phyloP scores from a whole-genome alignment of 2,888 invertebrate genomes.

The Hypolimnas misippus region DNA sequence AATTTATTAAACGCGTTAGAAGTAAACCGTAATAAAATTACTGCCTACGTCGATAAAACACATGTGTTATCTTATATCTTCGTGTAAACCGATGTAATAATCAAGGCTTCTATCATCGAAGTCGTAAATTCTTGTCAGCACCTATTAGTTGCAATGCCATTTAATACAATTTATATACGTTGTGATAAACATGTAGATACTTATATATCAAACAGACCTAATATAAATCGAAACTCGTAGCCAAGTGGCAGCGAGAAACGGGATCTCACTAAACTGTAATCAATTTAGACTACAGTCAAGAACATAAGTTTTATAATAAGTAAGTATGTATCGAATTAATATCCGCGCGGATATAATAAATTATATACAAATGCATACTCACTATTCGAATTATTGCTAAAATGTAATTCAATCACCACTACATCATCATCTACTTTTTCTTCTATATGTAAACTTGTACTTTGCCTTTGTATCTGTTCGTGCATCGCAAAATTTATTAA shows the following conservation, averaged over 20 bases:
- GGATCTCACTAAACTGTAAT: conserved; percentile 17
- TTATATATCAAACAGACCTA: conserved; percentile 11
- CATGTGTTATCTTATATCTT: conserved; percentile 17
- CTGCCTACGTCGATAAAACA: conserved; percentile 1
- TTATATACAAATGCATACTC: not conserved
- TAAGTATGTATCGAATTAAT: not conserved
- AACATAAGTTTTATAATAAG: conserved; percentile 6
- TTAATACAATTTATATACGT: conserved; percentile 12
- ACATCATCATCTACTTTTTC: too few relatives aligned
- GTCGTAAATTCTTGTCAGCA: conserved; percentile 8
- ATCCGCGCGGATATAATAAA: not conserved
- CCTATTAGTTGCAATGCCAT: conserved; percentile 16
- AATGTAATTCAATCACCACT: too few relatives aligned
- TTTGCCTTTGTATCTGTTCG: too few relatives aligned
- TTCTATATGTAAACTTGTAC: too few relatives aligned
- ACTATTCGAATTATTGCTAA: too few relatives aligned
- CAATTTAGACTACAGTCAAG: conserved; percentile 14
- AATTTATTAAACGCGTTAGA: not conserved
- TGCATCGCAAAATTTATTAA: too few relatives aligned
- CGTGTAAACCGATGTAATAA: conserved; percentile 16
- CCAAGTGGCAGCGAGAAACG: conserved; percentile 21
- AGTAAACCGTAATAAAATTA: conserved; percentile 1
- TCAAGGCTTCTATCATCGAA: conserved; percentile 8
- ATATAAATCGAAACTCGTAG: conserved; percentile 17
- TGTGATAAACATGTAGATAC: conserved; percentile 1